Conservation (phyloP, 2,888 invertebrate species). For the Panorpa germanica region DNA sequence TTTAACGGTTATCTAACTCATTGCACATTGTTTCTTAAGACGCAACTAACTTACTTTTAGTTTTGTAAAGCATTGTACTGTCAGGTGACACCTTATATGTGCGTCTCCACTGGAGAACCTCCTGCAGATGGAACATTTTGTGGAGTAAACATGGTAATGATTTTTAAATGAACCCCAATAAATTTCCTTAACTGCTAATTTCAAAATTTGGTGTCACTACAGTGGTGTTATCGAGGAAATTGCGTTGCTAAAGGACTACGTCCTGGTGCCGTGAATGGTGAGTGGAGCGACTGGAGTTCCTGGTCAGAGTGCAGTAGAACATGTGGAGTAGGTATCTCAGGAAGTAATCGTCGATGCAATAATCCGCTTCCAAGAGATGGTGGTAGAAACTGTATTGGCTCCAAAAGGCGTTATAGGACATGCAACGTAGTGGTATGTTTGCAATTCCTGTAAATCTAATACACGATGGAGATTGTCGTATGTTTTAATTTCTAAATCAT, state of each 20-base stretch:
- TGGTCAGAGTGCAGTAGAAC: conserved; percentile 27
- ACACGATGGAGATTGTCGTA: too few species aligned
- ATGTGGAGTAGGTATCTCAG: conserved; percentile 31
- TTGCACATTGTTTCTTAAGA: too few species aligned
- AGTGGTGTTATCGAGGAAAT: conserved; percentile 33
- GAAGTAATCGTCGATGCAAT: conserved; percentile 27
- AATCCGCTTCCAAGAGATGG: conserved; percentile 29
- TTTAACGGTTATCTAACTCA: too few species aligned
- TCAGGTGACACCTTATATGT: conserved; percentile 23
- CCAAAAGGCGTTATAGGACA: too few species aligned
- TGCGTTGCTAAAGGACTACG: conserved; percentile 29
- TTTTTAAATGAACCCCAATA: conserved; percentile 2
- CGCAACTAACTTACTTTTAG: too few species aligned
- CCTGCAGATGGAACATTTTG: conserved; percentile 48
- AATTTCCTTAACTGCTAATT: not conserved
- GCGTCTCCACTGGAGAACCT: conserved; percentile 31
- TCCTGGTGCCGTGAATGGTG: conserved; percentile 27
- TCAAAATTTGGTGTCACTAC: conserved; percentile 12
- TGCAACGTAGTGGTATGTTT: too few species aligned
- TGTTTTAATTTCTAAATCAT: too few species aligned
- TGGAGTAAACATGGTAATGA: conserved; percentile 33
- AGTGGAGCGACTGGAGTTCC: conserved; percentile 24
- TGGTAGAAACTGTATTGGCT: conserved; percentile 31
- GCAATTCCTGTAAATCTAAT: too few species aligned
- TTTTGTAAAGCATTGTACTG: conserved; percentile 26